Evolutionary conservation across 2,797 vertebrate genomes (phyloP).

Genomic region (Brachyalestes nurse): DNA sequence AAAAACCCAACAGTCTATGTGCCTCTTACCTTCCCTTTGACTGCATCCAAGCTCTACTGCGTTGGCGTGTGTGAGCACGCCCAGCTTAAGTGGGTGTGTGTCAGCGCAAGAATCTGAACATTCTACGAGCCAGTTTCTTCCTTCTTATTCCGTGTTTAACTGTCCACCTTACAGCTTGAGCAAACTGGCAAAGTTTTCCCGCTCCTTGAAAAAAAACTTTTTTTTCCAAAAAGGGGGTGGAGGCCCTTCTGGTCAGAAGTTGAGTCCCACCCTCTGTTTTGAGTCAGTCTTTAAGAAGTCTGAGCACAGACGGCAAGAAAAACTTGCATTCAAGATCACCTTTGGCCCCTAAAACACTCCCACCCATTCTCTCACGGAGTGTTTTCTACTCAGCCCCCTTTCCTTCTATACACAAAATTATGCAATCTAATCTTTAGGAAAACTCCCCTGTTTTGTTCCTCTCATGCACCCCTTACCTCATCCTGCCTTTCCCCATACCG

Average conservation of each 20-base stretch:
- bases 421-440: conserved; percentile 42
- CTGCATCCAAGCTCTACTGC: conserved; percentile 33
- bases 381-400: conserved; percentile 32
- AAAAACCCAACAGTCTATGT: conserved; percentile 31
- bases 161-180: conserved; percentile 43
- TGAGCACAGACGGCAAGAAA: conserved; percentile 35
- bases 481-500: conserved; percentile 18
- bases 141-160: conserved; percentile 61
- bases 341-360: conserved; percentile 47
- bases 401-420: conserved; percentile 45
- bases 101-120: conserved; percentile 41
- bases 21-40: conserved; percentile 62
- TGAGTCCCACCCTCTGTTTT: conserved; percentile 28
- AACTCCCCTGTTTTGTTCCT: conserved; percentile 18
- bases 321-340: conserved; percentile 58
- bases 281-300: conserved; percentile 36
- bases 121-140: conserved; percentile 41
- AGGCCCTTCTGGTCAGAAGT: conserved; percentile 20
- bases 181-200: conserved; percentile 50
- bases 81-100: conserved; percentile 54
- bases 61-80: conserved; percentile 72
- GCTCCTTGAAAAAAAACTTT: conserved; percentile 32
- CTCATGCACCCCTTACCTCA: conserved; percentile 8
- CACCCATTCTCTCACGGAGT: conserved; percentile 55
- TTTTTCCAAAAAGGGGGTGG: conserved; percentile 4